These are phyloP conservation scores for Spisula subtruncata DNA, from an alignment of 2,888 invertebrate species.

Conservation along the genomic window DNA sequence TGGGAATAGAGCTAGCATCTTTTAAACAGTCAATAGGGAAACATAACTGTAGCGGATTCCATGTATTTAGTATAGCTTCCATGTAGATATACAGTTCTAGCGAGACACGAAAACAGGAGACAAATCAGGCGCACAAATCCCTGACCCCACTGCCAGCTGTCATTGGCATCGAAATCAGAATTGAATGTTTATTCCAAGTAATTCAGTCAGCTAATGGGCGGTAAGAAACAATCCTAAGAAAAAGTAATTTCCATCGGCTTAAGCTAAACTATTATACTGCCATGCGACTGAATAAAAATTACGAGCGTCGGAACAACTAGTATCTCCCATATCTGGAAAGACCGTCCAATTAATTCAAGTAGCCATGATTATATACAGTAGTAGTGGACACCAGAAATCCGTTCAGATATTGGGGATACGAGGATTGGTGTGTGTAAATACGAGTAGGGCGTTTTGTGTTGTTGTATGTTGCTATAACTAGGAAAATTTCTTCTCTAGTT, in stretches of 20 bases:
- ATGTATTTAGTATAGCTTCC: background rate
- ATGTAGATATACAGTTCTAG: background rate
- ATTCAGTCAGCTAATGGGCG: background rate
- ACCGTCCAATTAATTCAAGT: conserved; percentile 45
- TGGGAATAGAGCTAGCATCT: conserved; percentile 38
- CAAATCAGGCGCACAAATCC: background rate
- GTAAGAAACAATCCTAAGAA: background rate
- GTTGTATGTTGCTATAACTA: conserved; percentile 2
- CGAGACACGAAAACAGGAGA: background rate
- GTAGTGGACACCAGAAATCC: conserved; percentile 27
- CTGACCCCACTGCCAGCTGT: background rate
- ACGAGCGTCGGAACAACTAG: background rate
- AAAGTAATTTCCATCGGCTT: conserved; percentile 23
- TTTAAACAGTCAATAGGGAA: conserved; percentile 40
- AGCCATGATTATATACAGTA: conserved; percentile 27
- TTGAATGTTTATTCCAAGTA: background rate
- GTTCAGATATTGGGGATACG: conserved; percentile 38
- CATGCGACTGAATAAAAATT: background rate
- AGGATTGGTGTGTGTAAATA: conserved; percentile 20
- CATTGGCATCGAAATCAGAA: background rate
- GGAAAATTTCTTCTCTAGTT: conserved; percentile 5
- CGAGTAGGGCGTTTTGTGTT: conserved; percentile 32
- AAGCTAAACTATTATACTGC: conserved; percentile 41
- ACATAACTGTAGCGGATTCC: conserved; percentile 13
- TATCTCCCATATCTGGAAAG: too few species aligned